Base-by-base conservation (phyloP, 2,888 invertebrate genomes). In the Horisme vitalbata region DNA sequence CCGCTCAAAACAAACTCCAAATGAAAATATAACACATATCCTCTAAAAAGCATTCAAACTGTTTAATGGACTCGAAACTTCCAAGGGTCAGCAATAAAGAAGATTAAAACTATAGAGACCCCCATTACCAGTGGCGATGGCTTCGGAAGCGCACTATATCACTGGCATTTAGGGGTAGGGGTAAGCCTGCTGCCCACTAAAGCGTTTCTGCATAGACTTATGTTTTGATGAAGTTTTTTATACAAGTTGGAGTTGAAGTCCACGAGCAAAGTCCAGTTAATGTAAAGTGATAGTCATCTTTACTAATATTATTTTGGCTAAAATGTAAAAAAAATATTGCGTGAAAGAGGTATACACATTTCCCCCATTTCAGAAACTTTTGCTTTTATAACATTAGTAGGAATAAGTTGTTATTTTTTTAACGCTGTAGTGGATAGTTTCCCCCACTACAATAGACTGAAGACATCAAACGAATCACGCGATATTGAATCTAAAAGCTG, bases 91-190 rank as follows among this genome's bases (percentile, higher is more conserved):
- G 76, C 78, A 69, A 82, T 84, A 83, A 83, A 84, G 79, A 80
- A 83, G 83, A 84, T 85, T 85, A 83, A 83, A 85, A 85, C 83
- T 84, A 81, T 76, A 71, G 71, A 67, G 72, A 56, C 49, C 52
- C 70, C 74, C 74, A 79, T 83, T 82, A 79, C 76, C 70, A 69
- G 65, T 58, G 62, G 65, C 65, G 60, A 55, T 61, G 71, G 68
- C 63, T 69, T 66, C 69, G 65, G 68, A 66, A 66, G 70, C 61
- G 62, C 74, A 75, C 70, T 83, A 83, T 79, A 81, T 83, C 77
- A 82, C 65, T 52, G 48, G 37, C 44, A 32, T 50, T 55, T 46
- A 53, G 50, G 48, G 47, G 49, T 43, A 47, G 10, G 7, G 15
- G 3, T 43, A 36, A 30, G 32, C 11, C 38, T 20, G 9, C 6